Conservation (phyloP, 2,888 invertebrate genomes). For the Agonopterix heracliana region DNA sequence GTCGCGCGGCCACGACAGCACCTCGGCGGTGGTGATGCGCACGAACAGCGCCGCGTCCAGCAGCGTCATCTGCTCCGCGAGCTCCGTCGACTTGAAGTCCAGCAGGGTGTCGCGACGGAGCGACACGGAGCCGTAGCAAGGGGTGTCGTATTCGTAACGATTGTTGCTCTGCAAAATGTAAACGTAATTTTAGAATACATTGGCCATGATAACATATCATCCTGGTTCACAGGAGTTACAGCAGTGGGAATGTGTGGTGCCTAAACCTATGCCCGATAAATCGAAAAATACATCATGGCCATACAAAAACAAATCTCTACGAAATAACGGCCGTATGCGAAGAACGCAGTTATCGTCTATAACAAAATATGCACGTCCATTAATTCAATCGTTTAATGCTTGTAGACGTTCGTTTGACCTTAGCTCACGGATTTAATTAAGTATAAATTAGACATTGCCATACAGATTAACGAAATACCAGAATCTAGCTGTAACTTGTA, state of each 20-base stretch:
- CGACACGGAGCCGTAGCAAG: constrained; percentile 60
- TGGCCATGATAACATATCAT: neutral
- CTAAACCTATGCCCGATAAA: no score
- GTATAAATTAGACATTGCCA: no score
- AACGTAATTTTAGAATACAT: neutral
- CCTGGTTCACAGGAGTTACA: no score
- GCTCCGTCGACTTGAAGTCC: constrained; percentile 95
- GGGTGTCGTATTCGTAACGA: constrained; percentile 61
- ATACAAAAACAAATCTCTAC: neutral
- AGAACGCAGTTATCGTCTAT: no score
- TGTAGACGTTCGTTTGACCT: no score
- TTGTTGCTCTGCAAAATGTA: constrained; percentile 43
- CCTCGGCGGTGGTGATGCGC: constrained; percentile 97
- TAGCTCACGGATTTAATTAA: no score
- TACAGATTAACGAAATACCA: no score
- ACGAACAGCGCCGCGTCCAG: constrained; percentile 96
- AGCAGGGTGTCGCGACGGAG: constrained; percentile 79
- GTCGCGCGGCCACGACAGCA: constrained; percentile 97
- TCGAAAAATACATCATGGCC: no score
- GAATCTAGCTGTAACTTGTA: no score
- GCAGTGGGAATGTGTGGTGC: no score
- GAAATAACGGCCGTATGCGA: neutral
- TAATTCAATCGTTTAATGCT: no score
- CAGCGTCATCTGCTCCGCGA: constrained; percentile 99
- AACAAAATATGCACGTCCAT: no score